Evolutionary conservation across 2,797 vertebrate genomes (phyloP).

Genomic region (Cheracebus regulus): DNA sequence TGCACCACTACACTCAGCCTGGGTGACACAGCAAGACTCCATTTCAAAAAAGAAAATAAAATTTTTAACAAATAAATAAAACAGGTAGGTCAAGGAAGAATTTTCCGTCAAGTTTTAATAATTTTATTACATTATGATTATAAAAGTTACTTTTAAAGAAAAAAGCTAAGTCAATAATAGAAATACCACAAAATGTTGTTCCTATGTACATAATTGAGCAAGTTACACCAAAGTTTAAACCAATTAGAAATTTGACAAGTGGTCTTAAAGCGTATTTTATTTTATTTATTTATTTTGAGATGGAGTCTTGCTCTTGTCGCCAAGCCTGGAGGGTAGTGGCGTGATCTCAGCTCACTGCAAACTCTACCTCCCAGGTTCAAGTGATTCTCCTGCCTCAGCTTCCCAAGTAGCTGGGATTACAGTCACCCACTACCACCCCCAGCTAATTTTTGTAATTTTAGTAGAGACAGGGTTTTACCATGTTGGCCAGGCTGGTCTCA

Average conservation of each 20-base stretch:
- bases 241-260: conserved; percentile 25
- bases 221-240: conserved; percentile 15
- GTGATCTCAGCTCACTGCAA: background rate
- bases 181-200: conserved; percentile 7
- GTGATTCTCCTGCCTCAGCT: background rate
- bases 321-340: background rate
- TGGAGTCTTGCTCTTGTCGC: background rate
- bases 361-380: background rate
- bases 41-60: background rate
- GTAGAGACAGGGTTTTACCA: background rate
- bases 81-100: background rate
- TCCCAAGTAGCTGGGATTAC: background rate
- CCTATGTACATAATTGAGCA: background rate
- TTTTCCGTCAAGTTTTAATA: background rate
- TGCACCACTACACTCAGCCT: background rate
- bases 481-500: background rate
- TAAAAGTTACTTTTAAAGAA: conserved; percentile 1
- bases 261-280: background rate
- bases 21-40: background rate
- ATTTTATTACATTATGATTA: background rate
- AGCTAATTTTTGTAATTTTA: background rate
- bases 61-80: background rate
- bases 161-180: conserved; percentile 13
- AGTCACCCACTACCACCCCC: background rate
- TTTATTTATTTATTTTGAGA: background rate